Base-by-base conservation (phyloP, 2,888 invertebrate species). In the Lycaena phlaeas region DNA sequence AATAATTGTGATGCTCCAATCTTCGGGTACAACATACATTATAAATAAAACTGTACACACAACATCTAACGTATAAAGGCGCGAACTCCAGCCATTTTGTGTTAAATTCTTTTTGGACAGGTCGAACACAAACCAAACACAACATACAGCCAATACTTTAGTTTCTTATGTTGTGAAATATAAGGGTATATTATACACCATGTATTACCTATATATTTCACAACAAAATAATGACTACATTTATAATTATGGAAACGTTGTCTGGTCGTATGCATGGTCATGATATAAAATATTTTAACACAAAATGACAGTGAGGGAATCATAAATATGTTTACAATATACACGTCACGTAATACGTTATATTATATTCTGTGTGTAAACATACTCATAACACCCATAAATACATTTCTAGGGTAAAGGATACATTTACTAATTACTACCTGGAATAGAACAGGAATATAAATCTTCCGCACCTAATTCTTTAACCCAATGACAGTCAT, bases 1-100 rank as follows among this genome's bases (percentile, higher is more conserved):
- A 49, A 46, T 54, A 48, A 58, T 44, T 67, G 72, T 74, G 74
- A 69, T 69, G 68, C 53, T 53, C 30, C 26, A 40, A 34, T 42
- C 39, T 45, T 46, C 48, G 38, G 48, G 41, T 44, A 45, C 53
- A 52, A 56, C 47, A 50, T 51, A 53, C 53, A 52, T 47, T 46
- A 42, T 44, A 45, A 22, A 45, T 48, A 49, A 48, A 41, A 54
- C 50, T 53, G 56, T 56, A 59, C 53, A 56, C 42, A 38, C 26
- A 44, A 43, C 43, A 42, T 40, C 40, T 26, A 44, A 26, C 38
- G 36, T 28, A 40, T 43, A 46, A 38, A 14, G 38, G 40, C 22
- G 28, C 12, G n/a, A 22, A 34, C 18, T 17, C n/a, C n/a, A n/a
- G 34, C 11, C 34, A 34, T 34, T 34, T 34, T 34, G 34, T 34